Base-by-base conservation (phyloP, 1,140 invertebrate genomes). In the Penaeus chinensis region DNA sequence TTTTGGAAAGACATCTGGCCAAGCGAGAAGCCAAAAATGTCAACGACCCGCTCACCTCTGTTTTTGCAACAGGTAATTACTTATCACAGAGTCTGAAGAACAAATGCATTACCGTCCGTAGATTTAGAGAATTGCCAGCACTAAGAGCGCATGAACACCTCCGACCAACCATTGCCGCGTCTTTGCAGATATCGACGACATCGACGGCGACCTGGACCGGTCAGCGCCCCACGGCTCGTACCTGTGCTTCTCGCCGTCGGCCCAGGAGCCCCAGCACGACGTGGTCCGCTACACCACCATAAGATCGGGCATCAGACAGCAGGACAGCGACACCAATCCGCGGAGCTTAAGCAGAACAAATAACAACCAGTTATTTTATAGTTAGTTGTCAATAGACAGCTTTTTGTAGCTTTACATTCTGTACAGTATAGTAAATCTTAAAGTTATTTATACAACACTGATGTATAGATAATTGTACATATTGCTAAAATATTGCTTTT, bases 151-250 rank as follows among this genome's bases (percentile, higher is more conserved):
- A 22, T n/a, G 19, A 42, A 22, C 32, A 32, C 54, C 20, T 3
- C 19, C 54, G 1, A 3, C 24, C 22, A 24, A 24, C 37, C 24
- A 37, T 61, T 27, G 10, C 16, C 19, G 37, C n/a, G 47, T 77
- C 63, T 69, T 82, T 61, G 47, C 89, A 89, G 89, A 89, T 80
- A 87, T 86, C 8, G 89, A 89, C 65, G 95, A 95, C 91, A 94
- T 95, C 79, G 95, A 96, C 90, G 95, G 94, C 8, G 95, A 95
- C 91, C 95, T 95, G 85, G 95, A 95, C 92, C 92, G 95, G 54
- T 94, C 94, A n/a, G 89, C 76, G 18, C 71, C n/a, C 54, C 32
- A 66, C 89, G 74, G 87, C 89, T 74, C 88, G 89, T 11, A 91
- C 19, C 62, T 91, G 42, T 90, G 77, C 83, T 90, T 71, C 90